Evolutionary conservation across 2,113 vertebrate species (phyloP), one percentile per base, ranked within the genome.

Genomic region (Pipra filicauda): DNA sequence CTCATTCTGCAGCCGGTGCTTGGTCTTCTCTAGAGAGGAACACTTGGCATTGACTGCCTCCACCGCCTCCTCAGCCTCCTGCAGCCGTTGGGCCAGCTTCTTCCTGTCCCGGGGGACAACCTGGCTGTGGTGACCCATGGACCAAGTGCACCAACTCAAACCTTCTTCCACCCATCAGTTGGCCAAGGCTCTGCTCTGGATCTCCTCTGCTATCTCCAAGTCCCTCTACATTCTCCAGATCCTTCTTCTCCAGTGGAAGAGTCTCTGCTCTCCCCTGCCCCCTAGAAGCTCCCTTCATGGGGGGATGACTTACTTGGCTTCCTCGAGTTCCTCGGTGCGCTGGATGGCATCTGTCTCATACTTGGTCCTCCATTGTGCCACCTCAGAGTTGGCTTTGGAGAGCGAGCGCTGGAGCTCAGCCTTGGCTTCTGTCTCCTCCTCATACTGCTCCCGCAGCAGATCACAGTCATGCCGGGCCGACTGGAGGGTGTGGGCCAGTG

Each of bases 1-100:
- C 96, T 99, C 99, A 5, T 98, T 99, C 91, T 99, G 99, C 61
- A 99, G 98, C 16, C 99, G 98, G 93, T 99, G 99, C 69, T 99
- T 99, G 82, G 99, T 99, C 97, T 99, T 99, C 93, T 99, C 99
- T 27, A 99, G 96, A 0, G 99, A 99, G 0, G 99, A 99, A 91
- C 98, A 99, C 96, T 99, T 99, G 89, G 99, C 98, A 0, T 99
- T 99, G 78, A 98, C 98, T 0, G 99, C 99, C 94, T 99, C 99
- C 30, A 99, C 98, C 0, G 98, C 98, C 74, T 99, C 98, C 72
- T 98, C 98, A 0, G 99, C 98, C 6, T 99, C 99, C 93, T 99
- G 99, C 27, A 99, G 96, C 97, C 97, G 93, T 98, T 99, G 99
- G 3, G 98, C 99, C 97, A 99, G 95, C 96, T 99, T 99, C 97